Base-by-base conservation (phyloP, 2,888 invertebrate species). In the Helicoverpa assulta region DNA sequence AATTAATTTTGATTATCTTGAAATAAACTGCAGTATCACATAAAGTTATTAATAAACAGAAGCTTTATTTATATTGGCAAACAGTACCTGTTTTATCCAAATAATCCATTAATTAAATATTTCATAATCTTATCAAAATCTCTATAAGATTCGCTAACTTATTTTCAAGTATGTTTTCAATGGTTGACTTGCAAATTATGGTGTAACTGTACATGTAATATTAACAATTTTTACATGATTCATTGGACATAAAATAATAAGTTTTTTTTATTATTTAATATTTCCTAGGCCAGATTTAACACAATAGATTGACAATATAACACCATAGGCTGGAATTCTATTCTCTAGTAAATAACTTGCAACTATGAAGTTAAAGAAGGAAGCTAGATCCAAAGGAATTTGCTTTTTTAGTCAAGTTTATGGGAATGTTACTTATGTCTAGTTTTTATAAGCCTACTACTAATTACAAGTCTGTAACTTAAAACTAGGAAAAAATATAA, bases 361-460 rank as follows among this genome's bases (percentile, higher is more conserved):
- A 1, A 14, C 5, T 50, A 54, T 50, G 14, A 21, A 52, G 64
- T 51, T 62, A 26, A 59, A 55, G 18, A 52, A 76, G 60, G 60
- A 75, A 66, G 72, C 51, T 1, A 2, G 56, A 50, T 53, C 50
- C 8, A 51, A 29, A 53, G 40, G 60, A 60, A 71, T 75, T 43
- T 51, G 8, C 4, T n/a, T 6, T 21, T 18, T 7, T 51, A 3
- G 0, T 53, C 8, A 47, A 26, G 26, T 26, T 26, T 26, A 26
- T 26, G 21, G 51, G 37, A 16, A 18, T 71, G 4, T 43, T 1
- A 14, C 2, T 21, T 8, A 56, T 43, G 33, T n/a, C 1, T 26
- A 33, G n/a, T 5, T 47, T 47, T 16, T n/a, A n/a, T 47, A 47
- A n/a, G 47, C n/a, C 47, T 5, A 16, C 5, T 47, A 14, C n/a